Base-by-base conservation (phyloP, 2,888 invertebrate species). In the Pycnomerus fuliginosus region DNA sequence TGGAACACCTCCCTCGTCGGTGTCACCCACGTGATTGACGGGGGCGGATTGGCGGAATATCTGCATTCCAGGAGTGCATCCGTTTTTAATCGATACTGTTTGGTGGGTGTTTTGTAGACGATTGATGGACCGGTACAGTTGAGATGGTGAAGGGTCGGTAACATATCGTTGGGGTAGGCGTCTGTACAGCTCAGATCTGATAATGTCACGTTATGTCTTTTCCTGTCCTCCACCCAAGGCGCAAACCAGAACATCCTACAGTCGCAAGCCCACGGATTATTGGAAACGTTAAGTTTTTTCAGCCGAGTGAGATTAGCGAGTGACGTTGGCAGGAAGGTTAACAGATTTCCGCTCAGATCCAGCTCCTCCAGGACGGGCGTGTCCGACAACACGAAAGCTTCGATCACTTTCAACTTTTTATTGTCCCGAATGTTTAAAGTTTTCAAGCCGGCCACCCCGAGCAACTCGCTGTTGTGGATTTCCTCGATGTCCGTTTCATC, bases 1-100 rank as follows among this genome's bases (percentile, higher is more conserved):
- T 89, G 87, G 57, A 82, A 80, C 11, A 87, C 80, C 60, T 81
- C 76, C 36, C 84, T 77, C 0, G 76, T 79, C 2, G 90, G 90
- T 1, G 91, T 90, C 16, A 89, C 82, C 94, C 94, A 94, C 7
- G 87, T 87, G 35, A 93, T 79, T 30, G 87, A 85, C 1, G 91
- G 90, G 24, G 78, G 72, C 0, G 91, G 90, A 1, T 89, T 89
- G 16, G 77, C 77, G 25, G 46, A 52, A 43, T 55, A 64, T 48
- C 80, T 80, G 71, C 93, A 94, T 61, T 86, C 83, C 16, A 93
- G 72, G 10, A 84, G 70, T 1, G 86, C 88, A 41, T 83, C 77
- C 7, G 79, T 76, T 59, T 79, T 78, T 42, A 86, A 68, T 50
- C 80, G 67, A 65, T 85, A 80, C 63, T 82, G 73, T 45, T 78